Base-by-base conservation (phyloP, 37 sponge, comb jelly and placozoan genomes). In the Diacarnus erythraeanus region DNA sequence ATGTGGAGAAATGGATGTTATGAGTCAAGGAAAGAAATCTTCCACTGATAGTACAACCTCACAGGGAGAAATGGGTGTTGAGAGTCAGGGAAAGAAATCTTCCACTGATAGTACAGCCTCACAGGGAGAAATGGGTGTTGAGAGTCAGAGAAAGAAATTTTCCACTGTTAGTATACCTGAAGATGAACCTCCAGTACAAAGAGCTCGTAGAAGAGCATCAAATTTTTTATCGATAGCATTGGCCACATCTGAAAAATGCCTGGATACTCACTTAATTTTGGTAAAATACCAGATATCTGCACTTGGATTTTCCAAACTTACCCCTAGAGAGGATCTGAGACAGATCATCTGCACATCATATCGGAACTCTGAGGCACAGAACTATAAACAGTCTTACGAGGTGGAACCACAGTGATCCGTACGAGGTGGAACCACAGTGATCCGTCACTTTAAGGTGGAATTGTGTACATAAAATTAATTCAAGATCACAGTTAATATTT, bases 371-470 rank as follows among this genome's bases (percentile, higher is more conserved):
- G 85, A 84, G 37, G 71, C 36, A 20, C 78, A 71, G 34, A 69
- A 84, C 63, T 84, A 84, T 39, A 67, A 69, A 42, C 56, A 69
- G 12, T 84, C 85, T 0, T 72, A 72, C 26, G 63, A 76, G 34
- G 44, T 57, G 15, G 85, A 84, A 58, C 66, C 84, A 79, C 42
- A 42, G 41, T 71, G n/a, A 71, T n/a, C n/a, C n/a, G n/a, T n/a
- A n/a, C n/a, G n/a, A n/a, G n/a, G n/a, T n/a, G n/a, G n/a, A n/a
- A n/a, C n/a, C n/a, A n/a, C n/a, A n/a, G n/a, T n/a, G n/a, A n/a
- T n/a, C n/a, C n/a, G n/a, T n/a, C n/a, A n/a, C n/a, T n/a, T n/a
- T n/a, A n/a, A n/a, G n/a, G n/a, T n/a, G n/a, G n/a, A n/a, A n/a
- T n/a, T n/a, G n/a, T n/a, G n/a, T n/a, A n/a, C n/a, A n/a, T n/a